These are phyloP conservation scores for Bujurquina vittata DNA, from an alignment of 2,113 vertebrate species.

Conservation along the genomic window DNA sequence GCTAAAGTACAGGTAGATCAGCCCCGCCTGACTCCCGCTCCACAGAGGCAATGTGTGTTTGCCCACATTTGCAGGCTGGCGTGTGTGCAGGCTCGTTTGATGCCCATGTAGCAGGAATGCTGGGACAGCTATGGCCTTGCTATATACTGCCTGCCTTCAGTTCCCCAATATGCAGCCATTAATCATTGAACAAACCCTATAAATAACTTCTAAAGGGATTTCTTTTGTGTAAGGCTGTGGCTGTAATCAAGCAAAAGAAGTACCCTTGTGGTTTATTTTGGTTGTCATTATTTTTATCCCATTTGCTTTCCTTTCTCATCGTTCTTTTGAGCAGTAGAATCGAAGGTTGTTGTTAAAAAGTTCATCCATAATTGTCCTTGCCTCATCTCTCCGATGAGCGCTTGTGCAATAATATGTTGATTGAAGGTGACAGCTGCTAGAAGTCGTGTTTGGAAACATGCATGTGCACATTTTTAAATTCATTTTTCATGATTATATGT, in stretches of 20 bases:
- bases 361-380: constrained; percentile 24
- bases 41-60: constrained; percentile 13
- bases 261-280: constrained; percentile 9
- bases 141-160: constrained; percentile 28
- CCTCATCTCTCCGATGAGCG: constrained; percentile 21
- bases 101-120: neutral
- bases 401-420: constrained; percentile 39
- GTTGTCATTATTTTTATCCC: neutral
- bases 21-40: constrained; percentile 22
- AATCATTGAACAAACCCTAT: constrained; percentile 54
- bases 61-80: neutral
- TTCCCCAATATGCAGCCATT: constrained; percentile 49
- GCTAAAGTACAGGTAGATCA: constrained; percentile 60
- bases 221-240: constrained; percentile 18
- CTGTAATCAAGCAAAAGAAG: constrained; percentile 50
- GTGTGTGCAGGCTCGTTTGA: constrained; percentile 11
- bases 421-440: constrained; percentile 53
- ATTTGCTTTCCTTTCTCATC: neutral
- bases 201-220: constrained; percentile 38
- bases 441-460: constrained; percentile 29
- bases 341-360: constrained; percentile 32
- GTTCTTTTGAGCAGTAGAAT: constrained; percentile 26
- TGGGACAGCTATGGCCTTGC: constrained; percentile 27
- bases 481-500: neutral
- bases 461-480: neutral